phyloP scores from a whole-genome alignment of 2,113 vertebrate genomes.

The Hymenochirus boettgeri region DNA sequence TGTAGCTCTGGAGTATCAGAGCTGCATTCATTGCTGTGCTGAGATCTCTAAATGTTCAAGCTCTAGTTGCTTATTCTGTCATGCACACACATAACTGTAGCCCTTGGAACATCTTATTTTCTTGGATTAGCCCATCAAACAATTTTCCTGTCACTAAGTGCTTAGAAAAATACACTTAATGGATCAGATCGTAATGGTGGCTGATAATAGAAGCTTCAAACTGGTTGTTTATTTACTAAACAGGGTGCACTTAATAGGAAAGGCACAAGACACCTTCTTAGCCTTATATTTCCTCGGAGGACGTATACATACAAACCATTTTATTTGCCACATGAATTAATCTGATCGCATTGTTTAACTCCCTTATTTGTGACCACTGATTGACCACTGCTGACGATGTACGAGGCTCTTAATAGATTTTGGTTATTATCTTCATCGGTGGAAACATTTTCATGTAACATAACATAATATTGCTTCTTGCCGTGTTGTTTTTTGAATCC shows the following conservation, averaged over 20 bases:
- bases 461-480: background rate
- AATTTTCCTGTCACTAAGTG: conserved; percentile 36
- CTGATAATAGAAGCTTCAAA: conserved; percentile 25
- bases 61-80: conserved; percentile 8
- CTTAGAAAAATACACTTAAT: conserved; percentile 29
- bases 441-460: background rate
- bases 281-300: conserved; percentile 1
- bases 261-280: background rate
- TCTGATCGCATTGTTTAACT: conserved; percentile 3
- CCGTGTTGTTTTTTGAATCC: no score
- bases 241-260: conserved; percentile 19
- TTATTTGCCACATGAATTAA: conserved; percentile 16
- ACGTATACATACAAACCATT: background rate
- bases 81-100: background rate
- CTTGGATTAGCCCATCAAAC: conserved; percentile 34
- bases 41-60: background rate
- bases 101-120: conserved; percentile 32
- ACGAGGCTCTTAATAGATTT: background rate
- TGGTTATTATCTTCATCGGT: background rate
- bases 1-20: no score
- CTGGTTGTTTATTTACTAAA: conserved; percentile 20
- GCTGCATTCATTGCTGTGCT: background rate
- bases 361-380: conserved; percentile 4
- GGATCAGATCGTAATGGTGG: conserved; percentile 19
- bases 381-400: conserved; percentile 16